Percentiles rank a stretch among this genome's conserved stretches.
phyloP scores from a whole-genome alignment of 2,113 vertebrate genomes.

The Limnothrissa miodon region DNA sequence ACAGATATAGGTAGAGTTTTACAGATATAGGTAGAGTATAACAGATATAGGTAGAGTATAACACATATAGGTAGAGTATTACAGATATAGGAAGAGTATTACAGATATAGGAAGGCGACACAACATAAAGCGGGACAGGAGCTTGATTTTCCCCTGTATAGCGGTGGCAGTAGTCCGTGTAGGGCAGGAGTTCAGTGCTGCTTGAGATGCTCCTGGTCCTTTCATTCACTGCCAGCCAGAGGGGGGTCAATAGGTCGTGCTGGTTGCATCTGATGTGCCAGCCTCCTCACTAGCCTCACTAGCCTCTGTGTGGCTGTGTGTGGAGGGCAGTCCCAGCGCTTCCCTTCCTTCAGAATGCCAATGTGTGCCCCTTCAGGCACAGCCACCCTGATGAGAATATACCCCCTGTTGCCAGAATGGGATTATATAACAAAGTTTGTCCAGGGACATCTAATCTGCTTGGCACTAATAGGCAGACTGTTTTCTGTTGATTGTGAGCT shows the following conservation, averaged over 20 bases:
- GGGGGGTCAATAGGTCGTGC: background rate
- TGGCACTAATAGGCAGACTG: background rate
- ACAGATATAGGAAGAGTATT: too few species aligned
- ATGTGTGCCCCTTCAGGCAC: background rate
- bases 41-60: too few species aligned
- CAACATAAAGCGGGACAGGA: background rate
- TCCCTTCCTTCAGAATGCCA: background rate
- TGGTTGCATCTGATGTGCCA: background rate
- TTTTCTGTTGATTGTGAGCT: background rate
- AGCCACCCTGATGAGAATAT: background rate
- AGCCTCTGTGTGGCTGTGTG: background rate
- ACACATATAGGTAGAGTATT: too few species aligned
- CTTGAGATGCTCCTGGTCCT: background rate
- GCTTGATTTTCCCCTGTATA: background rate
- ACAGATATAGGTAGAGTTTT: too few species aligned
- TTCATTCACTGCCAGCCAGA: background rate
- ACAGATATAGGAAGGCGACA: too few species aligned
- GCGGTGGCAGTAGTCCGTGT: background rate
- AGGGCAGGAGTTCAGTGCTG: background rate
- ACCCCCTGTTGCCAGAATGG: background rate
- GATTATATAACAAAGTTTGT: background rate
- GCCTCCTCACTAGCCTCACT: background rate
- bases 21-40: too few species aligned
- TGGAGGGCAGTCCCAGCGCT: background rate
- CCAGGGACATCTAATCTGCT: background rate